A percentile compares a stretch with the other conserved stretches of the same genome.
Evolutionary conservation across 2,113 vertebrate species (phyloP).

Genomic region (Petrocephalus microphthalmus): DNA sequence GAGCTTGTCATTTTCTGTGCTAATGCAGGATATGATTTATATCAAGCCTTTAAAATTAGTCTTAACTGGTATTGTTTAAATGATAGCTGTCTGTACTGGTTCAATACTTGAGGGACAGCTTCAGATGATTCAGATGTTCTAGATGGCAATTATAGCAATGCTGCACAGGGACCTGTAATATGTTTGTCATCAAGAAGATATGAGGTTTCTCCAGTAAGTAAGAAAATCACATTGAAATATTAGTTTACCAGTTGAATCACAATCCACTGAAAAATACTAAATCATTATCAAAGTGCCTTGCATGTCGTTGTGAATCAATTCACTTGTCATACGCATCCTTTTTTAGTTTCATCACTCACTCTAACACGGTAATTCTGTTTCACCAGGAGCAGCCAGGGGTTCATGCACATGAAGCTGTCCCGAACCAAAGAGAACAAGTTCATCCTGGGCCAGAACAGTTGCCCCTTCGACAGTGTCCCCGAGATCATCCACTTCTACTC

Average conservation of each 20-base stretch:
- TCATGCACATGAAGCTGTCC: conserved; percentile 98
- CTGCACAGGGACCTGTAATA: not conserved
- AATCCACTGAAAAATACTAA: not conserved
- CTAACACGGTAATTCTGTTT: not conserved
- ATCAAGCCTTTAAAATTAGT: not conserved
- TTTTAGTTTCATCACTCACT: not conserved
- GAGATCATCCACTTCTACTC: conserved; percentile 96
- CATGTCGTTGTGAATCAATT: not conserved
- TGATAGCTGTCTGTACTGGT: not conserved
- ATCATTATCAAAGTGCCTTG: not conserved
- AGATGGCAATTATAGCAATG: not conserved
- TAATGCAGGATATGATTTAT: not conserved
- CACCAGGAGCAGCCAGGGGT: conserved; percentile 92
- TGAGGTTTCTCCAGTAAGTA: not conserved
- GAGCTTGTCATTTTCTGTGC: not conserved
- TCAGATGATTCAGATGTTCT: not conserved
- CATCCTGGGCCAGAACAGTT: conserved; percentile 93
- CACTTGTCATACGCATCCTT: not conserved
- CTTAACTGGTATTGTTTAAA: not conserved
- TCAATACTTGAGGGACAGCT: not conserved
- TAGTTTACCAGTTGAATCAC: not conserved
- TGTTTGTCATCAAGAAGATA: not conserved
- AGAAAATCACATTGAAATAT: not conserved
- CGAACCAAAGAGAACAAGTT: conserved; percentile 94
- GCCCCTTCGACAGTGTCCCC: conserved; percentile 87